These are phyloP conservation scores for Psophia crepitans DNA, from an alignment of 2,113 vertebrate species.

Conservation along the genomic window DNA sequence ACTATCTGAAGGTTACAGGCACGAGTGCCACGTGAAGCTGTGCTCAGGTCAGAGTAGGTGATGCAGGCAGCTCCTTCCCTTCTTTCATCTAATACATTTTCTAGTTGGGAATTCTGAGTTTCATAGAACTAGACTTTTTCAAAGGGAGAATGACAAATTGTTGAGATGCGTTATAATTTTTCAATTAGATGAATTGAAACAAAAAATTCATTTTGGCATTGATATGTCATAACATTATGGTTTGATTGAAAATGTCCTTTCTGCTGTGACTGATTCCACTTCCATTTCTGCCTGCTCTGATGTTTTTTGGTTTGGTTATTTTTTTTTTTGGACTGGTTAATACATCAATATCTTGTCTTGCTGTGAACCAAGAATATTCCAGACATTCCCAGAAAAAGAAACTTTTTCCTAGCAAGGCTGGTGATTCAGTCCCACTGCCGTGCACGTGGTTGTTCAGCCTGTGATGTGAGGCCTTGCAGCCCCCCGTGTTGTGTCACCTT, in stretches of 20 bases:
- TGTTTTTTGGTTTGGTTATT: too few species aligned
- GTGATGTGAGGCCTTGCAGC: background rate
- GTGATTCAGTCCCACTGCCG: background rate
- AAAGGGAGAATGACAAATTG: background rate
- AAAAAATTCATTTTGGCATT: slow-evolving; percentile 6
- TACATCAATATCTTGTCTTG: background rate
- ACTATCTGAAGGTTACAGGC: background rate
- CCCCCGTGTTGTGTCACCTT: background rate
- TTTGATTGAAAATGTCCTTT: slow-evolving; percentile 45
- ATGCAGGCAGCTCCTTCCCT: background rate
- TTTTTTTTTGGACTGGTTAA: background rate
- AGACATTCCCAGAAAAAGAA: background rate
- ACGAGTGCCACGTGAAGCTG: rapidly evolving
- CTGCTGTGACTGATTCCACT: background rate
- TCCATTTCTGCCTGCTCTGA: background rate
- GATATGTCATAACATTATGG: slow-evolving; percentile 7
- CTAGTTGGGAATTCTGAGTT: background rate
- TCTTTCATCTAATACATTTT: background rate
- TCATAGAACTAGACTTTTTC: background rate
- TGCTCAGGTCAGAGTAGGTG: background rate
- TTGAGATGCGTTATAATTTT: background rate
- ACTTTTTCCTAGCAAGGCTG: background rate
- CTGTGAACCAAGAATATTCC: background rate
- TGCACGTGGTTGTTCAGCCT: background rate
- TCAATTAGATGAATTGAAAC: slow-evolving; percentile 39